These are phyloP conservation scores for Schizaphis graminum DNA, from an alignment of 2,888 invertebrate genomes.

Conservation along the genomic window DNA sequence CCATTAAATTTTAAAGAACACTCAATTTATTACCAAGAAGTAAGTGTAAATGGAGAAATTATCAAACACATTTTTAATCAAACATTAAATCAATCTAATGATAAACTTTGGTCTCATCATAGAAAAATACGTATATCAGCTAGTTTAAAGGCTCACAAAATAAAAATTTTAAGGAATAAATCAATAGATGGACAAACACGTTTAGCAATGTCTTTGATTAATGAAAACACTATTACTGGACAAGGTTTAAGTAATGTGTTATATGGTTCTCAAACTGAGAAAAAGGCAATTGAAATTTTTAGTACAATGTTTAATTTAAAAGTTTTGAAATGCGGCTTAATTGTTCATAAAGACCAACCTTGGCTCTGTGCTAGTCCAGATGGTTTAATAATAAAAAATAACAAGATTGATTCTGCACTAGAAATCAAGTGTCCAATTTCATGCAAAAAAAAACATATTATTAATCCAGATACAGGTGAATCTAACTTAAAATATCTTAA, in stretches of 20 bases:
- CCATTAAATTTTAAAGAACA: no score
- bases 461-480: neutral
- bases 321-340: no score
- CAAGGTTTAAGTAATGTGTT: neutral
- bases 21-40: neutral
- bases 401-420: neutral
- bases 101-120: neutral
- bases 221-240: no score
- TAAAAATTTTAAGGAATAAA: neutral
- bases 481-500: slow-evolving; percentile 9
- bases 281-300: no score
- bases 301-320: no score
- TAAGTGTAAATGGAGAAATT: neutral
- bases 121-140: slow-evolving; percentile 19
- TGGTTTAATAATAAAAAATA: neutral
- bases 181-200: neutral
- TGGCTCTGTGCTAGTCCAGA: no score
- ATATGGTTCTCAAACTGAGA: neutral
- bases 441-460: no score
- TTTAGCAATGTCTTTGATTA: no score
- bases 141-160: slow-evolving; percentile 10
- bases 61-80: neutral
- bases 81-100: neutral
- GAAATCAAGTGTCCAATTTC: neutral
- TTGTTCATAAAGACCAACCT: no score